Evolutionary conservation across 2,888 invertebrate genomes (phyloP).

Genomic region (Luperina nickerlii): DNA sequence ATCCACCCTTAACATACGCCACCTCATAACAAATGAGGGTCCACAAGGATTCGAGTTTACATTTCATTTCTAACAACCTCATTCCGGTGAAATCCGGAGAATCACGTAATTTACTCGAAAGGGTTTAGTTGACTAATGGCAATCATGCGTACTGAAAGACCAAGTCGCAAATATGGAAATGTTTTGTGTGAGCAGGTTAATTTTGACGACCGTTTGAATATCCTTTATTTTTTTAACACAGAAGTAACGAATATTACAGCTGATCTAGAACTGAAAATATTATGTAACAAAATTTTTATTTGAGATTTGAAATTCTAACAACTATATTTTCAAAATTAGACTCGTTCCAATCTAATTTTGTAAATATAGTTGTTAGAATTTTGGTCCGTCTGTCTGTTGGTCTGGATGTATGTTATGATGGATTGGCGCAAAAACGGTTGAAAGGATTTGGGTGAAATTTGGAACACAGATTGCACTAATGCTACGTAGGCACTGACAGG

Average conservation of each 20-base stretch:
- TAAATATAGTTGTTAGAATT: background rate
- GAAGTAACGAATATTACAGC: background rate
- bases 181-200: background rate
- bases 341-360: no score
- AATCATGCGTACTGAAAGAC: constrained; percentile 12
- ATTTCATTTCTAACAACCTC: constrained; percentile 58
- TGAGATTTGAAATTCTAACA: no score
- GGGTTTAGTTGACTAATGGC: constrained; percentile 49
- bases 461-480: background rate
- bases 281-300: background rate
- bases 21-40: constrained; percentile 40
- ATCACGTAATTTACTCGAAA: constrained; percentile 48
- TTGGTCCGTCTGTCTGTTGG: background rate
- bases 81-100: constrained; percentile 42
- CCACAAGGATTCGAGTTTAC: constrained; percentile 39
- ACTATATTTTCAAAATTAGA: no score
- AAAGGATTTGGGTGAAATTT: background rate
- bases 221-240: background rate
- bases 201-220: background rate
- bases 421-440: background rate
- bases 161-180: constrained; percentile 11
- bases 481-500: no score
- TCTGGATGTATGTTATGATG: background rate
- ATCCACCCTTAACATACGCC: background rate
- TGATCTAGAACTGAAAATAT: background rate